Percentiles rank a stretch among this genome's conserved stretches.
Evolutionary conservation across 2,113 vertebrate species (phyloP).

Genomic region (Hippocampus guttulatus): DNA sequence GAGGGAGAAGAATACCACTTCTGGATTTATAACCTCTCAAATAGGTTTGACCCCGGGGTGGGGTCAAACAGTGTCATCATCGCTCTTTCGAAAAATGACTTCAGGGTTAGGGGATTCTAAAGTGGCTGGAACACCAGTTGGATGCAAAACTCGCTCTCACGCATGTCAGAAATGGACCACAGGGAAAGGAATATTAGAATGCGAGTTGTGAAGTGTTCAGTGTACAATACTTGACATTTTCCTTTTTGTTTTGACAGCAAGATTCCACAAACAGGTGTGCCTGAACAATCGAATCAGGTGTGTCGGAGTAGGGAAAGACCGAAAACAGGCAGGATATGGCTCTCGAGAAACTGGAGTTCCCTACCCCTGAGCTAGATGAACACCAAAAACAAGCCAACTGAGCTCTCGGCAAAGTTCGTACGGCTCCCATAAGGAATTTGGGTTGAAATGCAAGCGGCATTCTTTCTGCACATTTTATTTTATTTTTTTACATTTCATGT

Average conservation of each 20-base stretch:
- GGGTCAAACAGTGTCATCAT: constrained; percentile 56
- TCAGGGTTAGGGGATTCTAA: constrained; percentile 35
- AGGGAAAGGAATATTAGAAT: no score
- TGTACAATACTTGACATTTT: no score
- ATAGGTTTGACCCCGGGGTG: constrained; percentile 44
- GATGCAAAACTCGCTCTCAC: background rate
- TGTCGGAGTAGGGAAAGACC: no score
- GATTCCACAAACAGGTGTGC: no score
- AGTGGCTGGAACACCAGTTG: constrained; percentile 1
- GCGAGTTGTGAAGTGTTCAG: no score
- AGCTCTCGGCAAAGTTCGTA: constrained; percentile 18
- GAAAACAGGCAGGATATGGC: no score
- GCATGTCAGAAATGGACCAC: no score
- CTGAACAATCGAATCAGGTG: no score
- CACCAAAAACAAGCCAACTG: constrained; percentile 18
- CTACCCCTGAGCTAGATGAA: background rate
- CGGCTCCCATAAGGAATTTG: constrained; percentile 6
- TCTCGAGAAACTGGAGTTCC: no score
- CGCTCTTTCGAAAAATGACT: constrained; percentile 43
- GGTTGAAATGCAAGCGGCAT: constrained; percentile 40
- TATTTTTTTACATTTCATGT: constrained; percentile 33
- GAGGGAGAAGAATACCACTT: constrained; percentile 53
- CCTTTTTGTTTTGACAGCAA: no score
- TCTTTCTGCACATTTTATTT: constrained; percentile 49
- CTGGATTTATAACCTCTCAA: constrained; percentile 49